Percentiles rank a stretch among this genome's conserved stretches.
These are phyloP conservation scores for Zaprionus capensis DNA, from an alignment of 1,140 invertebrate genomes.

Conservation along the genomic window DNA sequence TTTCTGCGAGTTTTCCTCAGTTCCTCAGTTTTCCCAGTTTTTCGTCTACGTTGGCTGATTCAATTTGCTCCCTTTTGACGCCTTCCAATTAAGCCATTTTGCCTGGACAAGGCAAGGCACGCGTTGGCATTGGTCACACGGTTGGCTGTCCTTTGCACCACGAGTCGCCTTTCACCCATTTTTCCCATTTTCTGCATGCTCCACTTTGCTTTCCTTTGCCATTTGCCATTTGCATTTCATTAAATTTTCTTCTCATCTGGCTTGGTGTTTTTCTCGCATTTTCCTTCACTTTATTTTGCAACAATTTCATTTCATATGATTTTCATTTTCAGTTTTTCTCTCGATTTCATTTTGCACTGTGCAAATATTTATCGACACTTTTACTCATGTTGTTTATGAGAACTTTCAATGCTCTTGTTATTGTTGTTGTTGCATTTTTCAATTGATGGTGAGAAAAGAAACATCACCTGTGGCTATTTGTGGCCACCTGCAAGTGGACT, in stretches of 20 bases:
- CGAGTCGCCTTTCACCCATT: background rate
- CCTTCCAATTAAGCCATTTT: slow-evolving; percentile 51
- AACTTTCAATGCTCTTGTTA: slow-evolving; percentile 5
- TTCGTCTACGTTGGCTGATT: slow-evolving; percentile 32
- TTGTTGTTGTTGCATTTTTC: slow-evolving; percentile 12
- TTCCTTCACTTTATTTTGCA: slow-evolving; percentile 15
- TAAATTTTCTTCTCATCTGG: slow-evolving; percentile 14
- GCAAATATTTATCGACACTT: slow-evolving; percentile 69
- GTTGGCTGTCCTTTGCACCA: slow-evolving; percentile 3
- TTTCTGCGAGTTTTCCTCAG: slow-evolving; percentile 7
- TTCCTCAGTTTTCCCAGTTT: background rate
- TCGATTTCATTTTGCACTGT: slow-evolving; percentile 56
- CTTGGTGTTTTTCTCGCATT: background rate
- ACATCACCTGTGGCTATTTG: slow-evolving; percentile 75
- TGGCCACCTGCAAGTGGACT: slow-evolving; percentile 56
- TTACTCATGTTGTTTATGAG: slow-evolving; percentile 42
- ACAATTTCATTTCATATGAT: slow-evolving; percentile 46
- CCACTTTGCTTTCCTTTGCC: slow-evolving; percentile 1
- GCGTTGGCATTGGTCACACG: background rate
- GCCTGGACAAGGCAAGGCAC: slow-evolving; percentile 12
- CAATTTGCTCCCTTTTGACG: slow-evolving; percentile 52
- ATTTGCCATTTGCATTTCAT: slow-evolving; percentile 43
- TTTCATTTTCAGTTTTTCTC: slow-evolving; percentile 38
- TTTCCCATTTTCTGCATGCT: background rate
- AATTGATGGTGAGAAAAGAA: slow-evolving; percentile 16